These are phyloP conservation scores for Percopsis omiscomaycus DNA, from an alignment of 2,797 vertebrate genomes.

Conservation along the genomic window DNA sequence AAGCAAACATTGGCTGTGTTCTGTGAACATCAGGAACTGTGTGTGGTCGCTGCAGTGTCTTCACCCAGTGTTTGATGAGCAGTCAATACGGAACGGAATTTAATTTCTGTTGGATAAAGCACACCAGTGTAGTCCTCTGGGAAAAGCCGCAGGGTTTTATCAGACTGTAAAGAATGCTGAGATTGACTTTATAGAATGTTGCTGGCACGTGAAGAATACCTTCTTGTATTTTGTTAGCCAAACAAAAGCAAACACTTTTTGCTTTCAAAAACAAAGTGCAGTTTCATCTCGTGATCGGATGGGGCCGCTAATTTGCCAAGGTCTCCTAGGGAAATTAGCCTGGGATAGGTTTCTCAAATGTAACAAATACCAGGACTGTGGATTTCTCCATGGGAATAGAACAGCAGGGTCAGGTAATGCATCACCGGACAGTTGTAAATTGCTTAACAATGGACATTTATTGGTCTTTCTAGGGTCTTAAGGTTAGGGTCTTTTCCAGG, in stretches of 20 bases:
- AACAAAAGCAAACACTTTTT: too few species aligned
- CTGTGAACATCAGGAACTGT: conserved; percentile 34
- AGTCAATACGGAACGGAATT: conserved; percentile 43
- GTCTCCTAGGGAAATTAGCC: too few species aligned
- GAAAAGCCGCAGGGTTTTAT: conserved; percentile 21
- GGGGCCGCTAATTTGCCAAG: too few species aligned
- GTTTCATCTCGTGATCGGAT: too few species aligned
- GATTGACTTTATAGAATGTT: not conserved
- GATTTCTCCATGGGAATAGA: conserved; percentile 38
- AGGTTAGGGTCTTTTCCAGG: conserved; percentile 36
- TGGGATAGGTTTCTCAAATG: conserved; percentile 1
- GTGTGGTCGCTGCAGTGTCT: conserved; percentile 42
- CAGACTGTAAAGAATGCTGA: conserved; percentile 32
- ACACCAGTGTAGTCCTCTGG: conserved; percentile 11
- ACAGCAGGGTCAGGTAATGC: conserved; percentile 40
- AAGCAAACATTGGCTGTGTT: conserved; percentile 27
- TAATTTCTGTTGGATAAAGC: conserved; percentile 48
- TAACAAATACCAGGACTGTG: conserved; percentile 5
- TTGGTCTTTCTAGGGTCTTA: conserved; percentile 50
- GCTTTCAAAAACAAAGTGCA: too few species aligned
- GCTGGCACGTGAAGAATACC: not conserved
- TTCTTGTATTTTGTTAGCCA: too few species aligned
- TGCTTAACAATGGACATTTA: conserved; percentile 50
- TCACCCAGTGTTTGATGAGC: conserved; percentile 34
- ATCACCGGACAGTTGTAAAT: conserved; percentile 54